Evolutionary conservation across 1,140 invertebrate genomes (phyloP).

Genomic region (Apis dorsata): DNA sequence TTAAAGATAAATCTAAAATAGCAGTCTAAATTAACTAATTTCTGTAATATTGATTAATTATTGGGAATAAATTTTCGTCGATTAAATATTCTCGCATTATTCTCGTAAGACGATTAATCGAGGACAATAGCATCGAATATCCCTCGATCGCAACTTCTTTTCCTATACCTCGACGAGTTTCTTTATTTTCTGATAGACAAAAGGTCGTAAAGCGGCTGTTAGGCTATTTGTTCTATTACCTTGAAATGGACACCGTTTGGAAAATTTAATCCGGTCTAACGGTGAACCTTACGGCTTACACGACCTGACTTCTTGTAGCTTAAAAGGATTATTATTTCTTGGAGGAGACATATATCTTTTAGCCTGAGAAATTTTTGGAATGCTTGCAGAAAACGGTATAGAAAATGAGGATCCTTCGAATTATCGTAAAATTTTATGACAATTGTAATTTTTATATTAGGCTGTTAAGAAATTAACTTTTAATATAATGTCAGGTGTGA

Average conservation of each 20-base stretch:
- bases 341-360: too few relatives aligned
- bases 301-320: not conserved
- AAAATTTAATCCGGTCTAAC: not conserved
- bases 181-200: not conserved
- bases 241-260: not conserved
- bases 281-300: not conserved
- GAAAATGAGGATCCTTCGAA: too few relatives aligned
- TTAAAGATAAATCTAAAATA: too few relatives aligned
- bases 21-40: too few relatives aligned
- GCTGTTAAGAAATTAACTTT: too few relatives aligned
- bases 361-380: not conserved
- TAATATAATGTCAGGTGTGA: too few relatives aligned
- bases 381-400: not conserved
- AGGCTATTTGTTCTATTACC: constrained; percentile 6
- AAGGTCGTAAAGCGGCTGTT: not conserved
- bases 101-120: constrained; percentile 54
- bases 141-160: constrained; percentile 39
- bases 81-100: constrained; percentile 63
- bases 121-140: constrained; percentile 36
- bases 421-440: too few relatives aligned
- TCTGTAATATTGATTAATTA: too few relatives aligned
- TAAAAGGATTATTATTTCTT: not conserved
- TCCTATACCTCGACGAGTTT: not conserved
- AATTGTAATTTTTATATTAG: too few relatives aligned
- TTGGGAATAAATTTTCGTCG: too few relatives aligned